phyloP scores from a whole-genome alignment of 2,797 vertebrate genomes.

The Muraenolepis orangiensis region DNA sequence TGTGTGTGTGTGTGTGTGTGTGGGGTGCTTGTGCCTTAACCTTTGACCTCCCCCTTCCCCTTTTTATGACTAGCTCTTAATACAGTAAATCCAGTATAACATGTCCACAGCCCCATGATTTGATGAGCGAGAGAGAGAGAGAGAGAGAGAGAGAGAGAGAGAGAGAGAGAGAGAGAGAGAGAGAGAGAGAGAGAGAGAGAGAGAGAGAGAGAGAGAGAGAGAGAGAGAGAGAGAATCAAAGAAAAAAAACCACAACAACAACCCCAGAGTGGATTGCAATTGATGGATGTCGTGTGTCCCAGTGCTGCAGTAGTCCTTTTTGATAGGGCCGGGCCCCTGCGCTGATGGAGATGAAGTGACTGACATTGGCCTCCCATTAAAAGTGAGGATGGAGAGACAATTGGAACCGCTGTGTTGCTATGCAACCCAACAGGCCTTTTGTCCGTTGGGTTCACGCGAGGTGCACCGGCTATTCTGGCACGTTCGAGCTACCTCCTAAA shows the following conservation, averaged over 20 bases:
- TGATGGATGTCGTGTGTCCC: neutral
- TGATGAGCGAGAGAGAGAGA: neutral
- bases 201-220: neutral
- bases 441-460: neutral
- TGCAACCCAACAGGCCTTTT: conserved; percentile 8
- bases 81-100: neutral
- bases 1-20: neutral
- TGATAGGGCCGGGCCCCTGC: neutral
- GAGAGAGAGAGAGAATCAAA: neutral
- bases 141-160: neutral
- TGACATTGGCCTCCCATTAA: conserved; percentile 11
- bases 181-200: too few relatives aligned
- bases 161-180: neutral
- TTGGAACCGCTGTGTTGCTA: neutral
- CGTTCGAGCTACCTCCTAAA: neutral
- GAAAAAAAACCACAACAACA: neutral
- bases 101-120: neutral
- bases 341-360: neutral
- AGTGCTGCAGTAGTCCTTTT: neutral
- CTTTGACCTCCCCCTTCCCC: neutral
- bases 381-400: neutral
- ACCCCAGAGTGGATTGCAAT: neutral
- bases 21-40: neutral
- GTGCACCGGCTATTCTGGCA: neutral
- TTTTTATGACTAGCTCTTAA: neutral